These are phyloP conservation scores for Eremobia ochroleuca DNA, from an alignment of 2,888 invertebrate species.

Conservation along the genomic window DNA sequence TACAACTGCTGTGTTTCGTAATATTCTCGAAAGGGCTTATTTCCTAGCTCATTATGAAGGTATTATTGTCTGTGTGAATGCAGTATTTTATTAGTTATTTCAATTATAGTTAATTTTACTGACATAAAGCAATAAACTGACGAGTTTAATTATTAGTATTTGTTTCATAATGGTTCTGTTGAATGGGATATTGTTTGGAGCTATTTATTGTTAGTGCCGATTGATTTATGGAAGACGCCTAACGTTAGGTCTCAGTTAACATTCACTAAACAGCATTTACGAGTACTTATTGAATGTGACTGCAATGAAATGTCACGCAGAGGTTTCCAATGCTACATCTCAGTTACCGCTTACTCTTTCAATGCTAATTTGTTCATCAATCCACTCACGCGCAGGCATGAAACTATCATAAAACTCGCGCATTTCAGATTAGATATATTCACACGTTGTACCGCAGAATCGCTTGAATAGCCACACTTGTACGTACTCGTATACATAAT, in stretches of 20 bases:
- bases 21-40: slow-evolving; percentile 46
- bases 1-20: slow-evolving; percentile 50
- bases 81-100: slow-evolving; percentile 46
- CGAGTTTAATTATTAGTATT: slow-evolving; percentile 47
- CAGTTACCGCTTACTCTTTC: slow-evolving; percentile 54
- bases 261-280: slow-evolving; percentile 18
- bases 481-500: slow-evolving; percentile 55
- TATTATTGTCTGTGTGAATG: slow-evolving; percentile 30
- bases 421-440: slow-evolving; percentile 67
- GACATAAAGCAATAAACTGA: slow-evolving; percentile 43
- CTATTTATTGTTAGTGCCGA: slow-evolving; percentile 51
- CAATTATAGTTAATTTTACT: slow-evolving; percentile 58
- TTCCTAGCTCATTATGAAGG: slow-evolving; percentile 57
- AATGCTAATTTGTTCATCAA: slow-evolving; percentile 63
- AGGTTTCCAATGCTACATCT: slow-evolving; percentile 45
- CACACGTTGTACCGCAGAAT: slow-evolving; percentile 54
- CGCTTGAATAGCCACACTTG: slow-evolving; percentile 54
- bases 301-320: slow-evolving; percentile 29
- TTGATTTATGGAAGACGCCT: slow-evolving; percentile 49
- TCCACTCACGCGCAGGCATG: slow-evolving; percentile 62
- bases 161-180: slow-evolving; percentile 46
- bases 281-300: slow-evolving; percentile 4
- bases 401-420: slow-evolving; percentile 61
- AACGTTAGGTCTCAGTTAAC: slow-evolving; percentile 13
- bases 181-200: slow-evolving; percentile 51